These are phyloP conservation scores for Apotomis capreana DNA, from an alignment of 2,888 invertebrate genomes.

Conservation along the genomic window DNA sequence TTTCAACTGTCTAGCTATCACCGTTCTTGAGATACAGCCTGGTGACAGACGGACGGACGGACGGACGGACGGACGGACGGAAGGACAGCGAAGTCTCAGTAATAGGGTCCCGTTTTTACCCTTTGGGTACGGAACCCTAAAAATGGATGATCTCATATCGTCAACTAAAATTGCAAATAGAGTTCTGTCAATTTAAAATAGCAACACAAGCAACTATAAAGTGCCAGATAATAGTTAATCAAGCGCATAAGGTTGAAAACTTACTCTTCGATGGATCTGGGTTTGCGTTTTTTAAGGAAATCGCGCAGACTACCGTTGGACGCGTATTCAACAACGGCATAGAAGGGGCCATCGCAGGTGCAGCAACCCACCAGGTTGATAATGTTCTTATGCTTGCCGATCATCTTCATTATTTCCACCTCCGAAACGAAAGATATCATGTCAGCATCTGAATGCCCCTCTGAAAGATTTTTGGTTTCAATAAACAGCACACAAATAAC, in stretches of 20 bases:
- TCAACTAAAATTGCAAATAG: too few relatives aligned
- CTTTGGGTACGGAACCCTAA: too few relatives aligned
- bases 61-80: too few relatives aligned
- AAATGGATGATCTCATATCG: too few relatives aligned
- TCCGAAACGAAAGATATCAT: slow-evolving; percentile 98
- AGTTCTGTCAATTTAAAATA: too few relatives aligned
- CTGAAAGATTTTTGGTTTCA: slow-evolving; percentile 71
- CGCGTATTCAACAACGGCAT: slow-evolving; percentile 94
- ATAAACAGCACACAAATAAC: neutral
- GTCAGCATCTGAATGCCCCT: slow-evolving; percentile 98
- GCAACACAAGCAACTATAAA: too few relatives aligned
- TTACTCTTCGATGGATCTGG: slow-evolving; percentile 52
- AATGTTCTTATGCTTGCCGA: slow-evolving; percentile 98
- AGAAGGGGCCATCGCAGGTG: slow-evolving; percentile 95
- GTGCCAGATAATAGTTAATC: too few relatives aligned
- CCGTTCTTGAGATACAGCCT: too few relatives aligned
- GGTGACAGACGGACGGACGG: too few relatives aligned
- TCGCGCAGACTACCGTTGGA: slow-evolving; percentile 97
- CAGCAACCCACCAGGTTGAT: slow-evolving; percentile 99
- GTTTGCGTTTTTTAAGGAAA: slow-evolving; percentile 94
- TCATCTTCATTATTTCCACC: slow-evolving; percentile 99
- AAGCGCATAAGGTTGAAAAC: neutral
- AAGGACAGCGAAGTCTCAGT: too few relatives aligned
- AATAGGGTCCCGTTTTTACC: too few relatives aligned
- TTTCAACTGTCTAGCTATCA: too few relatives aligned